These are phyloP conservation scores for Yponomeuta cagnagella DNA, from an alignment of 2,888 invertebrate species.

Conservation along the genomic window DNA sequence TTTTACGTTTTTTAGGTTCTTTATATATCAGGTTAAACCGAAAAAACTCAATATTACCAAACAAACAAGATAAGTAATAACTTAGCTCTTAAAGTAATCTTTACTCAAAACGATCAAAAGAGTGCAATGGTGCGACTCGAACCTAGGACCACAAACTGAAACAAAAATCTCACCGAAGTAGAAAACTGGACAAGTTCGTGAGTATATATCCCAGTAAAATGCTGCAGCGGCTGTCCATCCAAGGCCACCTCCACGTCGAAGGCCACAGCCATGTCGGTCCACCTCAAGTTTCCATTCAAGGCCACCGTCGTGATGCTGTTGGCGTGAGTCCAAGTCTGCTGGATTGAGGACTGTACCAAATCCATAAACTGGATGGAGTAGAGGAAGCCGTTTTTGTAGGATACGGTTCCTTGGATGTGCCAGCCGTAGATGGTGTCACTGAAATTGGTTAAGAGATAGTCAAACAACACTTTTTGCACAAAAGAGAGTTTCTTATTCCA, in stretches of 20 bases:
- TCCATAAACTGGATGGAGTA: not conserved
- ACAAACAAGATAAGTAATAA: no score
- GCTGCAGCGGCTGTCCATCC: not conserved
- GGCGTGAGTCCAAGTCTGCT: not conserved
- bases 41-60: no score
- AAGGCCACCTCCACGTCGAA: conserved; percentile 7
- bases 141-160: no score
- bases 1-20: no score
- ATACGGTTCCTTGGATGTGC: conserved; percentile 3
- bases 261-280: not conserved
- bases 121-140: no score
- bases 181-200: conserved; percentile 3
- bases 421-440: conserved; percentile 12
- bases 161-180: not conserved
- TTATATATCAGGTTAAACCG: no score
- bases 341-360: not conserved
- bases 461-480: no score
- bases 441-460: not conserved
- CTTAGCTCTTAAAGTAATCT: no score
- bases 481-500: no score
- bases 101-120: no score
- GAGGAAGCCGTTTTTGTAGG: conserved; percentile 12
- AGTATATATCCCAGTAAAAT: conserved; percentile 9
- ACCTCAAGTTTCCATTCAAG: not conserved
- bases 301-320: not conserved